These are phyloP conservation scores for Brachionus angularis DNA, from an alignment of 1,140 invertebrate species.

Conservation along the genomic window DNA sequence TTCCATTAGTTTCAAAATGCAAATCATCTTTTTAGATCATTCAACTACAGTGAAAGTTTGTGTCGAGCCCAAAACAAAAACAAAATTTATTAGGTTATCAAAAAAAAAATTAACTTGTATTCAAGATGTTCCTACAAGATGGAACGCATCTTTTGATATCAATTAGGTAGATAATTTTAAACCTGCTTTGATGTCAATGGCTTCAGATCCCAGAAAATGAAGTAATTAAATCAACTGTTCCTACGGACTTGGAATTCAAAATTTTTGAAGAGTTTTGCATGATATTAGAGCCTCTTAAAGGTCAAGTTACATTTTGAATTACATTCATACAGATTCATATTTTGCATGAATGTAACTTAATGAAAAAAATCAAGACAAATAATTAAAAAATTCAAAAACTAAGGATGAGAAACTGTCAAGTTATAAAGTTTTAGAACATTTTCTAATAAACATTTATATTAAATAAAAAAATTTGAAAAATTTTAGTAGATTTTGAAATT, in stretches of 20 bases:
- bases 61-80: neutral
- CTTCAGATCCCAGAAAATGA: slow-evolving; percentile 3
- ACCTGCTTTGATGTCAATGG: neutral
- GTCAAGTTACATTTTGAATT: too few relatives aligned
- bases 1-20: neutral
- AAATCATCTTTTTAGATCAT: neutral
- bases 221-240: neutral
- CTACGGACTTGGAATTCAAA: neutral
- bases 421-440: too few relatives aligned
- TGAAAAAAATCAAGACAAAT: too few relatives aligned
- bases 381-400: too few relatives aligned
- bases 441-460: too few relatives aligned
- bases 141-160: slow-evolving; percentile 14
- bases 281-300: neutral
- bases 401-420: too few relatives aligned
- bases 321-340: too few relatives aligned
- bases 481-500: too few relatives aligned
- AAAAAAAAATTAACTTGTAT: neutral
- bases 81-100: neutral
- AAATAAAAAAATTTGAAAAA: too few relatives aligned
- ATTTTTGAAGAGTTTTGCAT: neutral
- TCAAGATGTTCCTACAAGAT: slow-evolving; percentile 1
- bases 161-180: neutral
- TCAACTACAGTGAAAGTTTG: neutral
- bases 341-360: too few relatives aligned